Percentiles rank a stretch among this genome's conserved stretches.
These are phyloP conservation scores for Rattus rattus DNA, from an alignment of 2,113 vertebrate species.

Conservation along the genomic window DNA sequence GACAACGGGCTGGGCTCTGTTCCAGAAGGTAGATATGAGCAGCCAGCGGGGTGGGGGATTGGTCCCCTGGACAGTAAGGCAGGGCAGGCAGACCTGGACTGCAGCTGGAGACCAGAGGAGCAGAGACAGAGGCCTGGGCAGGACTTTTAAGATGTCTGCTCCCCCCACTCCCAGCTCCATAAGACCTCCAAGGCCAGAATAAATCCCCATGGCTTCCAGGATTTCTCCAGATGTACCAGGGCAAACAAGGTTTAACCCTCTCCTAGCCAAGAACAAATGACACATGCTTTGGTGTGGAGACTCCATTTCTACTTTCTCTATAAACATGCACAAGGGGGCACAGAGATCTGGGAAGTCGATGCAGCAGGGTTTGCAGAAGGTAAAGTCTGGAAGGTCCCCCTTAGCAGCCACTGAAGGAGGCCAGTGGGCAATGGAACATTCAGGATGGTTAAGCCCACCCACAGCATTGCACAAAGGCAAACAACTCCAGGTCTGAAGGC, in stretches of 20 bases:
- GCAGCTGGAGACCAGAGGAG: neutral
- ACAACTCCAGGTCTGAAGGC: neutral
- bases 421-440: neutral
- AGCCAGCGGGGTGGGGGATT: fast-evolving
- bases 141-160: neutral
- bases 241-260: fast-evolving
- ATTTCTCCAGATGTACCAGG: neutral
- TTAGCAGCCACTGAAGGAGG: neutral
- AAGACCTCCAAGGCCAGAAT: neutral
- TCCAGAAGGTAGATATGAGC: neutral
- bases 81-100: neutral
- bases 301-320: neutral
- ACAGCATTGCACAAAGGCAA: neutral
- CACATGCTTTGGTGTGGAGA: neutral
- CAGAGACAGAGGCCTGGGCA: too few relatives aligned
- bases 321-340: neutral
- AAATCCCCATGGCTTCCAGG: neutral
- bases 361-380: neutral
- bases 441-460: too few relatives aligned
- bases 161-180: too few relatives aligned
- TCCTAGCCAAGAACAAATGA: neutral
- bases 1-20: neutral
- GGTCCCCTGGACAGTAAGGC: neutral
- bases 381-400: neutral
- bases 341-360: neutral